These are phyloP conservation scores for Stegostoma tigrinum DNA, from an alignment of 2,113 vertebrate species.

Conservation along the genomic window DNA sequence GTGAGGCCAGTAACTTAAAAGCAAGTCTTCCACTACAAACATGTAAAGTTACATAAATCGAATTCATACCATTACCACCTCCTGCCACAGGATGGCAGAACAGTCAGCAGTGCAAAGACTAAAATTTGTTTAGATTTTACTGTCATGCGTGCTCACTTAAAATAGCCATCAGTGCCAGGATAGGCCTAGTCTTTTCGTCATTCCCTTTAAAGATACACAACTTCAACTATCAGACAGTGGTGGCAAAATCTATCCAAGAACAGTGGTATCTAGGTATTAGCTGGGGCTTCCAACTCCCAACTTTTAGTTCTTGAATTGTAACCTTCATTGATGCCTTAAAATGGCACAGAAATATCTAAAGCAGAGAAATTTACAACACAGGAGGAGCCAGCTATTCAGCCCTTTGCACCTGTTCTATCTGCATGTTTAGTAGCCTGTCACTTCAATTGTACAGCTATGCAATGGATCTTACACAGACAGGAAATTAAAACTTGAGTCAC, in stretches of 20 bases:
- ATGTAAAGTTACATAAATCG: background rate
- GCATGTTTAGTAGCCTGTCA: background rate
- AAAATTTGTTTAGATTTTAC: no score
- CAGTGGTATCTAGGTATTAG: background rate
- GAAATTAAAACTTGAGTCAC: background rate
- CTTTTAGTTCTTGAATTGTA: background rate
- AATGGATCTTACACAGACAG: background rate
- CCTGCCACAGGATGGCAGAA: constrained; percentile 3
- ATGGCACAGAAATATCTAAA: no score
- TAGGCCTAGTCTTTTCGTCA: background rate
- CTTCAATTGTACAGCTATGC: background rate
- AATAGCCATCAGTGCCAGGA: background rate
- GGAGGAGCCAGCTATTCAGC: no score
- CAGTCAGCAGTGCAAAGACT: background rate
- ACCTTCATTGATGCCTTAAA: background rate
- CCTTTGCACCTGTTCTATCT: no score
- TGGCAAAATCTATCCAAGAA: background rate
- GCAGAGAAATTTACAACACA: no score
- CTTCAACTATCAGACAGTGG: background rate
- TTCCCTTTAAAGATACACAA: background rate
- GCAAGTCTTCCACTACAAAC: background rate
- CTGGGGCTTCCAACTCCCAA: background rate
- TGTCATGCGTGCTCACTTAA: no score
- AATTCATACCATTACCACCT: background rate
- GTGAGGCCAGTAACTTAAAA: background rate